Evolutionary conservation across 2,797 vertebrate species (phyloP).

Genomic region (Myotis vivesi): DNA sequence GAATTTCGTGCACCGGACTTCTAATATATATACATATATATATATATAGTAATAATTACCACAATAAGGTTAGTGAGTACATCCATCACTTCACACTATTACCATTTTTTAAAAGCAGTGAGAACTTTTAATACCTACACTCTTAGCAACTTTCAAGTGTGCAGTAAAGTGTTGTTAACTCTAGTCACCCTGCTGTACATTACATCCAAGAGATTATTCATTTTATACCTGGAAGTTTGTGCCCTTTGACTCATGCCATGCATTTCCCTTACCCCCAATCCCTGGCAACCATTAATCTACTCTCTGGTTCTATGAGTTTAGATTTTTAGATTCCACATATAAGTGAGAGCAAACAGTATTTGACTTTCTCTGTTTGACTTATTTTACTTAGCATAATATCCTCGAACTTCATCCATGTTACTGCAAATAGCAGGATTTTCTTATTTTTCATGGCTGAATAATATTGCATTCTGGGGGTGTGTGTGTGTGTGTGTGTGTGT

Average conservation of each 20-base stretch:
- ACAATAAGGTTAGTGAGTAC: background rate
- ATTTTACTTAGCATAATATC: background rate
- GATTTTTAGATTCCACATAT: background rate
- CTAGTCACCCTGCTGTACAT: background rate
- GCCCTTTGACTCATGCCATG: background rate
- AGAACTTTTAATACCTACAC: background rate
- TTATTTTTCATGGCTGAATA: background rate
- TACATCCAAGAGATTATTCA: background rate
- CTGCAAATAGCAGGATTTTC: background rate
- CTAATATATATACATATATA: too few relatives aligned
- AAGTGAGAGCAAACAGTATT: background rate
- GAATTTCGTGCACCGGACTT: too few relatives aligned
- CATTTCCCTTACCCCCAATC: background rate
- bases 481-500: too few relatives aligned
- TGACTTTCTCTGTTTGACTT: background rate
- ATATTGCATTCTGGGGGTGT: background rate
- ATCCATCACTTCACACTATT: background rate
- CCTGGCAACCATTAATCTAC: background rate
- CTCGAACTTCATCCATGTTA: background rate
- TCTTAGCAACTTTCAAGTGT: background rate
- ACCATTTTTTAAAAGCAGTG: background rate
- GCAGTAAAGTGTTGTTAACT: background rate
- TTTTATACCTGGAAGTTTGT: background rate
- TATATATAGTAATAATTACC: background rate
- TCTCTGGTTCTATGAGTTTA: background rate